Conservation (phyloP, 2,888 invertebrate species). For the Phyllotreta striolata region DNA sequence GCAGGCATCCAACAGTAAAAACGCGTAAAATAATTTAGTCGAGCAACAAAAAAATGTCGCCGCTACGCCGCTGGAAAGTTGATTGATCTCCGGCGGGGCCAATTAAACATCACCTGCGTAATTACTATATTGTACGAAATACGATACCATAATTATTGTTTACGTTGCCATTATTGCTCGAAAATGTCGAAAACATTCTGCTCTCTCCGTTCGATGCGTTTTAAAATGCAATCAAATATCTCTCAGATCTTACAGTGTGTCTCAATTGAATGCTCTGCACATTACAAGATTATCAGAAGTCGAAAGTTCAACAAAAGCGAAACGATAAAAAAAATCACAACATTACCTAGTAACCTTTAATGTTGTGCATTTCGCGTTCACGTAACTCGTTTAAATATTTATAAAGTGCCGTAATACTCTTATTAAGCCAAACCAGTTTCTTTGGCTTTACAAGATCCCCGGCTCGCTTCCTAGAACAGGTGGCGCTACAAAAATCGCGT, state of each 20-base stretch:
- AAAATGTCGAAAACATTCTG: slow-evolving; percentile 12
- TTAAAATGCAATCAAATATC: too few relatives aligned
- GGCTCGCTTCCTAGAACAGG: slow-evolving; percentile 36
- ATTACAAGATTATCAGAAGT: too few relatives aligned
- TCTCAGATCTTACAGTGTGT: too few relatives aligned
- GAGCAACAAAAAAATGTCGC: neutral
- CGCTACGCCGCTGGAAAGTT: slow-evolving; percentile 9
- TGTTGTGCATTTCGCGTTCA: slow-evolving; percentile 31
- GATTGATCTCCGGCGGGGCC: slow-evolving; percentile 9
- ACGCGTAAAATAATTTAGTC: neutral
- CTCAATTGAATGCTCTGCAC: too few relatives aligned
- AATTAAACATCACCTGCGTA: slow-evolving; percentile 15
- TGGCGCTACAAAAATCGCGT: slow-evolving; percentile 34
- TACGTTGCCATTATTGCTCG: neutral
- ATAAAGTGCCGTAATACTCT: slow-evolving; percentile 29
- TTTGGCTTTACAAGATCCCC: slow-evolving; percentile 14
- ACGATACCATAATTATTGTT: slow-evolving; percentile 15
- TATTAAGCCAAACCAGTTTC: slow-evolving; percentile 33
- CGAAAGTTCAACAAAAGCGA: slow-evolving; percentile 27
- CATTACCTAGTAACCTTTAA: slow-evolving; percentile 43
- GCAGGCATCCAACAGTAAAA: slow-evolving; percentile 1
- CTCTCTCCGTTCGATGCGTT: too few relatives aligned
- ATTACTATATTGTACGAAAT: slow-evolving; percentile 12
- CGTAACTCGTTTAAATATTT: slow-evolving; percentile 36
- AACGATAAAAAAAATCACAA: slow-evolving; percentile 24